Conservation (phyloP, 2,797 vertebrate genomes). For the Acrossocheilus fasciatus region DNA sequence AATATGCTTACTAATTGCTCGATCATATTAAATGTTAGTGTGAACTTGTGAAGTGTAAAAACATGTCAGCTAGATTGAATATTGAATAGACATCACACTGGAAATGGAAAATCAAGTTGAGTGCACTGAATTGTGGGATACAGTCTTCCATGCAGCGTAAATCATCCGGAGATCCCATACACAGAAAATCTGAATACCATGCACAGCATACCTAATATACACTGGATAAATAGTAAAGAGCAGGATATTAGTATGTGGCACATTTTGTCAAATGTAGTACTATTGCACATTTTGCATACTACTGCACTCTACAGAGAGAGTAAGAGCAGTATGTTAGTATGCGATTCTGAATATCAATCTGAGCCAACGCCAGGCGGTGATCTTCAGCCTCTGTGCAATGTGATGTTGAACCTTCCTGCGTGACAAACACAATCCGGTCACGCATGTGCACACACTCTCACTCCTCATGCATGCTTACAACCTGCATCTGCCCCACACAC, state of each 20-base stretch:
- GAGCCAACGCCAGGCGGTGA: conserved; percentile 24
- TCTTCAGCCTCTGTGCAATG: conserved; percentile 39
- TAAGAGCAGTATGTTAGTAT: neutral
- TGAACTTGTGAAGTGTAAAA: neutral
- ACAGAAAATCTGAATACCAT: neutral
- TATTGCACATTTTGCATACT: neutral
- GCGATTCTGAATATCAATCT: neutral
- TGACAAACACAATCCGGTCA: conserved; percentile 42
- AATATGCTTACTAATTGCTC: too few species aligned
- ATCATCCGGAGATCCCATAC: neutral
- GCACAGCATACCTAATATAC: neutral
- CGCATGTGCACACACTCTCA: conserved; percentile 12
- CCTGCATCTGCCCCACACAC: conserved; percentile 50
- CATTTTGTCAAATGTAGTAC: neutral
- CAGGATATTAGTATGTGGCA: neutral
- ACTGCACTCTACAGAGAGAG: neutral
- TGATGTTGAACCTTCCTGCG: conserved; percentile 42
- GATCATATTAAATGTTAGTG: too few species aligned
- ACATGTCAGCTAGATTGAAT: neutral
- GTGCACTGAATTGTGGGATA: neutral
- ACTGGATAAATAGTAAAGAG: neutral
- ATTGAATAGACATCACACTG: neutral
- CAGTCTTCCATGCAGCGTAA: neutral
- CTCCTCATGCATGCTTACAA: conserved; percentile 59
- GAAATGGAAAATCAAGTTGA: neutral